Conservation (phyloP, 1,140 invertebrate species). For the Caenorhabditis brenneri region DNA sequence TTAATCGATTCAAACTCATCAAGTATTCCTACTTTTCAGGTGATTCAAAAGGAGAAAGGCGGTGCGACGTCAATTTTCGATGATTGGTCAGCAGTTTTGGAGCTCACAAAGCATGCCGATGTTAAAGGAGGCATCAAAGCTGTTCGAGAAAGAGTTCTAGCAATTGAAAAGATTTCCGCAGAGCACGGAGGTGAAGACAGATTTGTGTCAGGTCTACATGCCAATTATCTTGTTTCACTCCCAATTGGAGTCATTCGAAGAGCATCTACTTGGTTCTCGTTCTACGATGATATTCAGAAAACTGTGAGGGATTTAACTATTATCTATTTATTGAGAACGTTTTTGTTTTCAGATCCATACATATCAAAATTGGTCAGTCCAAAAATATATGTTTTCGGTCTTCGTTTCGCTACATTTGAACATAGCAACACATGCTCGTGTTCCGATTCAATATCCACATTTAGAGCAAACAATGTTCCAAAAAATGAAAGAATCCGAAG, state of each 20-base stretch:
- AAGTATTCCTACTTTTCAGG: neutral
- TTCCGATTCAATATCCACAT: constrained; percentile 47
- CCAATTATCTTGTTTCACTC: constrained; percentile 44
- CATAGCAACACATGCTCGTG: constrained; percentile 47
- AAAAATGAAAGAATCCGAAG: constrained; percentile 36
- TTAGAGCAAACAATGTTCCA: constrained; percentile 36
- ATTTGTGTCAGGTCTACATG: constrained; percentile 47
- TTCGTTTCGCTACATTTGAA: constrained; percentile 46
- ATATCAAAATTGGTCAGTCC: constrained; percentile 52
- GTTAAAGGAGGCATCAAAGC: neutral
- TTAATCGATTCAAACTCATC: neutral
- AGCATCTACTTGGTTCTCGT: constrained; percentile 32
- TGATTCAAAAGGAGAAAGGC: constrained; percentile 17
- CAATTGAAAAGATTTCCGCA: neutral
- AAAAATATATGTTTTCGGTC: constrained; percentile 47
- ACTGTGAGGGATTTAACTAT: neutral
- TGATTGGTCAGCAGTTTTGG: constrained; percentile 36
- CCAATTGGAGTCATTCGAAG: constrained; percentile 29
- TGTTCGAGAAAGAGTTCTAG: neutral
- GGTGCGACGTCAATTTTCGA: constrained; percentile 38
- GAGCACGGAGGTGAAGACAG: constrained; percentile 39
- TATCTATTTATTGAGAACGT: neutral
- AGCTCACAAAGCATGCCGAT: constrained; percentile 30
- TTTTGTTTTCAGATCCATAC: constrained; percentile 15
- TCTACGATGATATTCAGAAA: constrained; percentile 47